Evolutionary conservation across 2,113 vertebrate species (phyloP), one percentile per base, ranked within the genome.

Genomic region (Entomyzon cyanotis): DNA sequence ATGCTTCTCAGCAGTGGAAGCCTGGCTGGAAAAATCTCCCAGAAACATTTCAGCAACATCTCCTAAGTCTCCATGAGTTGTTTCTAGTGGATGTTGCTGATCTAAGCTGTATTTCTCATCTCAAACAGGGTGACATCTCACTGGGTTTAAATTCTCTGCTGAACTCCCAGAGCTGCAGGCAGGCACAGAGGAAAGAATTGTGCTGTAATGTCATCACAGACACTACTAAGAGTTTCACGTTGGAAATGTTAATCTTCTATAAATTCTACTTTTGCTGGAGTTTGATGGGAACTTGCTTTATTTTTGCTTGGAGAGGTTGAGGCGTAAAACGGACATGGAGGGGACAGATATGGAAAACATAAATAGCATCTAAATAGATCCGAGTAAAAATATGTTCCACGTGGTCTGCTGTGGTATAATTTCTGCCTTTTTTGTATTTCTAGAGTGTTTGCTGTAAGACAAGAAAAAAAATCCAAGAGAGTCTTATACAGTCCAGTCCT

Each of bases 1-100:
- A 1, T 41, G 65, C n/a, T 27, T 80, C 30, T 84, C 37, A 37
- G 62, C 13, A 13, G 49, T 31, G 37, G 56, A 71, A 37, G 53
- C 27, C 27, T 60, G 31, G 12, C 65, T 88, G 70, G 37, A 62
- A 84, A 52, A 78, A 49, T 20, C 33, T 75, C 49, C 3, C 24
- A 27, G 17, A 84, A 93, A 16, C 0, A 1, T 41, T 41, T 92
- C 62, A 64, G 41, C 16, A 52, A 5, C 49, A 24, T 60, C 63
- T 87, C 80, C 25, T 9, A 5, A 55, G 16, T 24, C 69, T 52
- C 35, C 7, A 0, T 21, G 20, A 31, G 15, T 33, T 0, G 2
- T 0, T 76, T 79, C n/a, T 58, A 0, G 35, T 25, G 70, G 50
- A 8, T 7, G 18, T 9, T 69, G 3, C 3, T 41, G 82, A 10